phyloP scores from a whole-genome alignment of 1,140 invertebrate species.

The Matsumurasca onukii region DNA sequence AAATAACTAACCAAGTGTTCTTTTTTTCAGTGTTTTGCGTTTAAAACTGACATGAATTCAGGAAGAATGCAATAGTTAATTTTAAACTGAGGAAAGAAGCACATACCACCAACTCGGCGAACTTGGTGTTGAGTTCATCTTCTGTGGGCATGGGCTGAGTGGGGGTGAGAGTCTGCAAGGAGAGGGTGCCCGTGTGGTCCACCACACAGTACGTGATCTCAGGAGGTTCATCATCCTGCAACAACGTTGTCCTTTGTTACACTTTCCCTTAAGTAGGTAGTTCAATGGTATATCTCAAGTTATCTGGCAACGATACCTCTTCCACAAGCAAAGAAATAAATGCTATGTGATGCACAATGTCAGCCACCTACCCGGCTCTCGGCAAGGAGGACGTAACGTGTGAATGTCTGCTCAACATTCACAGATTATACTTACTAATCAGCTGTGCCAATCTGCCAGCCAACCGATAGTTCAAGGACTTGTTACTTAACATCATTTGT shows the following conservation, averaged over 20 bases:
- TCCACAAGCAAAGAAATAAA: too few species aligned
- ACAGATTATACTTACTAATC: background rate
- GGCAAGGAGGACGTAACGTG: too few species aligned
- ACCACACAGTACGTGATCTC: constrained; percentile 90
- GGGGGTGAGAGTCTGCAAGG: constrained; percentile 81
- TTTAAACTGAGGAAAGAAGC: constrained; percentile 16
- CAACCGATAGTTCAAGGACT: background rate
- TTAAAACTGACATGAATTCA: too few species aligned
- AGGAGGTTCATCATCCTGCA: constrained; percentile 84
- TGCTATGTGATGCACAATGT: too few species aligned
- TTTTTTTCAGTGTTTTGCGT: too few species aligned
- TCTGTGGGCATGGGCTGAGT: constrained; percentile 90
- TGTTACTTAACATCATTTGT: background rate
- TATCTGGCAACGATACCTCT: too few species aligned
- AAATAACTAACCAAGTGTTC: too few species aligned
- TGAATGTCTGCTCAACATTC: background rate
- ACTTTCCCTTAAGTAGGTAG: too few species aligned
- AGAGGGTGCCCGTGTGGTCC: constrained; percentile 80
- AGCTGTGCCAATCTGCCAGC: background rate
- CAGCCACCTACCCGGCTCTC: too few species aligned
- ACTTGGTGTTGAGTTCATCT: constrained; percentile 89
- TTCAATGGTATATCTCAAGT: too few species aligned
- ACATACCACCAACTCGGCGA: constrained; percentile 88
- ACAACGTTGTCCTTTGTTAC: background rate
- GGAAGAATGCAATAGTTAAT: constrained; percentile 11